Base-by-base conservation (phyloP, 2,888 invertebrate genomes). In the Folsomia manolachei region DNA sequence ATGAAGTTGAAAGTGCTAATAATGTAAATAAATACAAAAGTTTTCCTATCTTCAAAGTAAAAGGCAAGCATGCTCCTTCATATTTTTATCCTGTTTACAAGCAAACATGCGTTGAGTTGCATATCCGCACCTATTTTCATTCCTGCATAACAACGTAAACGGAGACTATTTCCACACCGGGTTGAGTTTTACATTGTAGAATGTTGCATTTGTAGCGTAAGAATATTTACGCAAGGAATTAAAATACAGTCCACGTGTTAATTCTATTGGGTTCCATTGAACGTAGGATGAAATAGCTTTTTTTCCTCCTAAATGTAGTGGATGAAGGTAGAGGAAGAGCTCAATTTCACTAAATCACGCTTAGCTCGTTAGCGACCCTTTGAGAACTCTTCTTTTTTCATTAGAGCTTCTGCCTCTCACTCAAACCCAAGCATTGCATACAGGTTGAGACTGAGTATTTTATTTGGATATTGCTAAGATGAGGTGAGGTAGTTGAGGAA, bases 261-360 rank as follows among this genome's bases (percentile, higher is more conserved):
- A 56, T 56, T 56, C 56, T 56, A 56, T 19, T 19, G 56, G 39
- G 60, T 51, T 70, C 70, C n/a, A 18, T 4, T 39, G 14, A n/a
- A n/a, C 14, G 14, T 4, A 39, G 39, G 39, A 14, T 39, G 39
- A 39, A 56, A 56, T 26, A 63, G 4, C 18, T 25, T 4, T 7
- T 7, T 27, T 11, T n/a, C 27, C 21, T 64, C 21, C 19, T 21
- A 56, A 23, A 65, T 63, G 62, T 73, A n/a, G n/a, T n/a, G n/a
- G n/a, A n/a, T n/a, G n/a, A n/a, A n/a, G n/a, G n/a, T n/a, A n/a
- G n/a, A n/a, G n/a, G n/a, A 76, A 78, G 73, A 73, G 73, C 71
- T 77, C 78, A 78, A 78, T 78, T 78, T 78, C 75, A 77, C 75
- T 78, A 76, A 77, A 77, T 79, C 79, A 79, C 79, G 79, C 78